Percentiles rank a stretch among this genome's conserved stretches.
Conservation (phyloP, 2,797 vertebrate species). For the Sparidentex hasta region DNA sequence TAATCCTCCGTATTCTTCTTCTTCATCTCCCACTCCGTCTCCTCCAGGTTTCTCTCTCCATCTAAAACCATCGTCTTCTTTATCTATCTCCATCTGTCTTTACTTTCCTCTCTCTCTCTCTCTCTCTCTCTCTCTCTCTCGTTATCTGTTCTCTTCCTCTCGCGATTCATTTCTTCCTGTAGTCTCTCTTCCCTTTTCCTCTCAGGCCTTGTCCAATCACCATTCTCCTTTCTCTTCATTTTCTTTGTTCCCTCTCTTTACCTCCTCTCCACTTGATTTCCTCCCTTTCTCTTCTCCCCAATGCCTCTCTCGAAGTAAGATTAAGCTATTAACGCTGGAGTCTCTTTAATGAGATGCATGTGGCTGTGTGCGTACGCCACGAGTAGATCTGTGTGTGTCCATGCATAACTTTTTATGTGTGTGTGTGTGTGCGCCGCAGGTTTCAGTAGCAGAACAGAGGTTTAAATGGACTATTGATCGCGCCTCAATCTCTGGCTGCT, state of each 20-base stretch:
- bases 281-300: slow-evolving; percentile 7
- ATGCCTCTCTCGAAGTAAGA: slow-evolving; percentile 18
- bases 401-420: slow-evolving; percentile 5
- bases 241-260: not conserved
- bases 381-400: slow-evolving; percentile 14
- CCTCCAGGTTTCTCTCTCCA: slow-evolving; percentile 29
- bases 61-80: not conserved
- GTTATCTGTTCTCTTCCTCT: not conserved
- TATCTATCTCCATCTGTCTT: not conserved
- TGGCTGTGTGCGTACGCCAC: slow-evolving; percentile 19
- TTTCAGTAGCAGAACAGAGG: slow-evolving; percentile 37
- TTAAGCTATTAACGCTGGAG: slow-evolving; percentile 36
- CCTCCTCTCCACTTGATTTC: slow-evolving; percentile 27
- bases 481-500: slow-evolving; percentile 23
- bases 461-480: slow-evolving; percentile 68
- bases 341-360: slow-evolving; percentile 40
- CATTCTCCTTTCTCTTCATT: not conserved
- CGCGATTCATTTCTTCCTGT: not conserved
- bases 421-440: not conserved
- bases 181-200: not conserved
- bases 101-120: not conserved
- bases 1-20: slow-evolving; percentile 20
- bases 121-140: not conserved
- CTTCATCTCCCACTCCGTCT: slow-evolving; percentile 18
- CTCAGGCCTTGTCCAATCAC: not conserved